Conservation (phyloP, 1,140 invertebrate species). For the Bactericera cockerelli region DNA sequence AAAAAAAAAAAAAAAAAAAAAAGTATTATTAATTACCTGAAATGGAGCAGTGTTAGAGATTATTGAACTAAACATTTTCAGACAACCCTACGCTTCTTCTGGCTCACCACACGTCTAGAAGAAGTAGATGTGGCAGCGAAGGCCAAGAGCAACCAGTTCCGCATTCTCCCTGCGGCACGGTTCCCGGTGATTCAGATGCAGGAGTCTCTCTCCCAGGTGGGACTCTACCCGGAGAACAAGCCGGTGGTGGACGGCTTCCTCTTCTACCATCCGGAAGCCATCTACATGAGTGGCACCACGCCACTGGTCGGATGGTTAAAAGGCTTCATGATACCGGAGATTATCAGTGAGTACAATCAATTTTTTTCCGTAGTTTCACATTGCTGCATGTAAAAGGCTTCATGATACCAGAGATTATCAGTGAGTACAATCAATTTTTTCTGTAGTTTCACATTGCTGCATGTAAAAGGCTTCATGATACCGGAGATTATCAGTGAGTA, state of each 20-base stretch:
- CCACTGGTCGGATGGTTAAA: conserved; percentile 51
- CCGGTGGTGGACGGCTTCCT: conserved; percentile 47
- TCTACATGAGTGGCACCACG: conserved; percentile 59
- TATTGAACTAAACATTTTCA: too few relatives aligned
- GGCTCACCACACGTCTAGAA: conserved; percentile 22
- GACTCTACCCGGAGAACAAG: background rate
- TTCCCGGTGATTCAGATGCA: background rate
- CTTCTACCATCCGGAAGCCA: conserved; percentile 62
- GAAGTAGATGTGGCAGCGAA: conserved; percentile 25
- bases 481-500: conserved; percentile 14
- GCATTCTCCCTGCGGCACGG: background rate
- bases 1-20: too few relatives aligned
- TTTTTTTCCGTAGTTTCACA: conserved; percentile 58
- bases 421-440: conserved; percentile 41
- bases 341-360: background rate
- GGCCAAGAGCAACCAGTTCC: background rate
- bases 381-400: conserved; percentile 21
- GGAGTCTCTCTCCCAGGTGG: background rate
- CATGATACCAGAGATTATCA: conserved; percentile 18
- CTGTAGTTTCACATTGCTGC: conserved; percentile 62
- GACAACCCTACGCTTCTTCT: conserved; percentile 22
- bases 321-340: conserved; percentile 20
- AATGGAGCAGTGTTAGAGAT: too few relatives aligned
- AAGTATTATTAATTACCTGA: too few relatives aligned
- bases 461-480: conserved; percentile 20